Evolutionary conservation across 2,113 vertebrate species (phyloP), one percentile per base, ranked within the genome.

Genomic region (Pterocles burchelli): DNA sequence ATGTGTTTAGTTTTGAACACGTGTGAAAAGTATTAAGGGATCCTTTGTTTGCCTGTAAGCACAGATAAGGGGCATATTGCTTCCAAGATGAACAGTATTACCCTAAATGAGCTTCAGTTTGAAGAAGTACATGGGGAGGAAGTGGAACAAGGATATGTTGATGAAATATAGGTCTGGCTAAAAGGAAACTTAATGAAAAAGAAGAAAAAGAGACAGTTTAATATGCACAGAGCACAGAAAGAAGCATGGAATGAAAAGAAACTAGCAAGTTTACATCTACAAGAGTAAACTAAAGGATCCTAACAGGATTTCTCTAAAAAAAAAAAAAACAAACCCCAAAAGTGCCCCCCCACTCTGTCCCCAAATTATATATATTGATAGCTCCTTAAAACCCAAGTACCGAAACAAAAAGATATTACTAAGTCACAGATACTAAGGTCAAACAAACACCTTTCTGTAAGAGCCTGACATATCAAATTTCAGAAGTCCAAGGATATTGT

Each of bases 81-180:
- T 52, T 87, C 59, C 34, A 80, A 79, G 55, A 83, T 29, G 36
- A 22, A 62, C n/a, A 58, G 49, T 52, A 93, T 78, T 73, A 82
- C 29, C 26, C 63, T 80, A 96, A 96, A 96, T 82, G 31, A 94
- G 71, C 67, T 93, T 93, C 94, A 71, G 54, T 93, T 87, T 91
- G 33, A 90, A 88, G 66, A 59, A 43, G 16, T 22, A 83, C 29
- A 8, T 54, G 25, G 46, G 41, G 52, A 89, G 9, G 83, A 85
- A 92, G 57, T 74, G 84, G 85, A 28, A 68, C 63, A 87, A 83
- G 41, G 48, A 80, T 49, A 84, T 20, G 28, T 61, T 62, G 54
- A 46, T 75, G 82, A 89, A 91, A 95, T 89, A 58, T 0, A 91
- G n/a, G 49, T 79, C 57, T 67, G 70, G 46, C 34, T 76, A 58